Evolutionary conservation across 2,797 vertebrate genomes (phyloP).

Genomic region (Halcyon leucocephala): DNA sequence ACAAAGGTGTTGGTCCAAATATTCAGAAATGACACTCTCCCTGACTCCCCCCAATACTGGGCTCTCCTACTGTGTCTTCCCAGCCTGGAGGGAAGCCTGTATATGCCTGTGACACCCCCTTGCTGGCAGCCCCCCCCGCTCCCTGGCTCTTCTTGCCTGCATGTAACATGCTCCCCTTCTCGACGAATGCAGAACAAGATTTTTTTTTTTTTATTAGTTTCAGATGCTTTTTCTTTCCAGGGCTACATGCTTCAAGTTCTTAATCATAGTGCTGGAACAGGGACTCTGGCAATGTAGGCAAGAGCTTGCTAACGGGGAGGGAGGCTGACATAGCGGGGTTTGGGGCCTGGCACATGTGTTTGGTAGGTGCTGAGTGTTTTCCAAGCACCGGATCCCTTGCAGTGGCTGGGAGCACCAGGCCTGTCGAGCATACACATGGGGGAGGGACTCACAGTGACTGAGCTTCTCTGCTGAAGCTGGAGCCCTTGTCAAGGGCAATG

Average conservation of each 20-base stretch:
- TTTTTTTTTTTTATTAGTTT: conserved; percentile 6
- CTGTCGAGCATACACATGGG: background rate
- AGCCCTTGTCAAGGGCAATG: background rate
- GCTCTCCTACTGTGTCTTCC: background rate
- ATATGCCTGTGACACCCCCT: fast-evolving
- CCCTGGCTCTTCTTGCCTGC: background rate
- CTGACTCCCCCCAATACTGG: background rate
- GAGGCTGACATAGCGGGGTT: background rate
- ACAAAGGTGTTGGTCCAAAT: no score
- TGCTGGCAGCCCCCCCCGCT: background rate
- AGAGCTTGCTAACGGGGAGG: background rate
- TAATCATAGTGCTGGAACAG: background rate
- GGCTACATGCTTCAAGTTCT: background rate
- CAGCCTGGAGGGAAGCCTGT: background rate
- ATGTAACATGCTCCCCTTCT: background rate
- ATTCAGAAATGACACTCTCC: background rate
- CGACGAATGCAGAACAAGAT: background rate
- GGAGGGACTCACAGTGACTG: background rate
- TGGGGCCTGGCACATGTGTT: fast-evolving
- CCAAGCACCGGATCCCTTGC: background rate
- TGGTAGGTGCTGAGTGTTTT: background rate
- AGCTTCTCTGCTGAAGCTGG: background rate
- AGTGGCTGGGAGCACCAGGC: background rate
- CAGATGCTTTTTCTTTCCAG: conserved; percentile 1
- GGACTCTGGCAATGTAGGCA: background rate